Evolutionary conservation across 2,888 invertebrate species (phyloP).

Genomic region (Lycophotia porphyrea): DNA sequence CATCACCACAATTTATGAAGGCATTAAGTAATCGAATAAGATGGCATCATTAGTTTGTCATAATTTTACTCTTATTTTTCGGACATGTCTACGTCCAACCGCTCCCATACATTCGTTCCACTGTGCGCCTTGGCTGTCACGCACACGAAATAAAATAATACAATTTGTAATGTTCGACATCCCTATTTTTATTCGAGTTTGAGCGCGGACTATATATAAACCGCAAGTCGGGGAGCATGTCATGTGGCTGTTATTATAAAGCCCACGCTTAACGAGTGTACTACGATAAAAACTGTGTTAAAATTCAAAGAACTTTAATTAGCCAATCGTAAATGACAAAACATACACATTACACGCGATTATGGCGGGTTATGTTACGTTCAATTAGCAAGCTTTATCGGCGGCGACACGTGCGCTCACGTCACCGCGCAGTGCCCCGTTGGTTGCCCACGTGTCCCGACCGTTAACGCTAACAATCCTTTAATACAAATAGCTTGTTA

Average conservation of each 20-base stretch:
- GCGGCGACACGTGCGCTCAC: slow-evolving; percentile 70
- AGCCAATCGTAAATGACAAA: slow-evolving; percentile 76
- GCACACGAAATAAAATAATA: slow-evolving; percentile 71
- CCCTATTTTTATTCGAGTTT: slow-evolving; percentile 68
- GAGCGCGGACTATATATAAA: slow-evolving; percentile 63
- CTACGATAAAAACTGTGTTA: slow-evolving; percentile 73
- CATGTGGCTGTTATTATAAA: slow-evolving; percentile 72
- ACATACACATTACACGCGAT: slow-evolving; percentile 70
- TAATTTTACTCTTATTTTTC: too few relatives aligned
- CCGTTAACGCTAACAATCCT: slow-evolving; percentile 67
- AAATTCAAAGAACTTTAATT: slow-evolving; percentile 79
- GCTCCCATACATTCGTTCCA: too few relatives aligned
- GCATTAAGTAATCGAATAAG: too few relatives aligned
- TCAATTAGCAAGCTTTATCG: slow-evolving; percentile 76
- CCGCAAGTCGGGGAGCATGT: slow-evolving; percentile 68
- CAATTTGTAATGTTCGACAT: slow-evolving; percentile 70
- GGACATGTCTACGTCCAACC: too few relatives aligned
- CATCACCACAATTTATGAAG: too few relatives aligned
- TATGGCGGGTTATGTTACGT: slow-evolving; percentile 70
- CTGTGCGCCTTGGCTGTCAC: slow-evolving; percentile 66
- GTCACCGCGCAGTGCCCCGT: slow-evolving; percentile 71
- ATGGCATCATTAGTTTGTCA: too few relatives aligned
- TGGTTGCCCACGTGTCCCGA: slow-evolving; percentile 35
- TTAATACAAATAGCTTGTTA: slow-evolving; percentile 79
- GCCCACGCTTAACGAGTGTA: slow-evolving; percentile 67